Evolutionary conservation across 2,113 vertebrate genomes (phyloP).

Genomic region (Tamias sibiricus): DNA sequence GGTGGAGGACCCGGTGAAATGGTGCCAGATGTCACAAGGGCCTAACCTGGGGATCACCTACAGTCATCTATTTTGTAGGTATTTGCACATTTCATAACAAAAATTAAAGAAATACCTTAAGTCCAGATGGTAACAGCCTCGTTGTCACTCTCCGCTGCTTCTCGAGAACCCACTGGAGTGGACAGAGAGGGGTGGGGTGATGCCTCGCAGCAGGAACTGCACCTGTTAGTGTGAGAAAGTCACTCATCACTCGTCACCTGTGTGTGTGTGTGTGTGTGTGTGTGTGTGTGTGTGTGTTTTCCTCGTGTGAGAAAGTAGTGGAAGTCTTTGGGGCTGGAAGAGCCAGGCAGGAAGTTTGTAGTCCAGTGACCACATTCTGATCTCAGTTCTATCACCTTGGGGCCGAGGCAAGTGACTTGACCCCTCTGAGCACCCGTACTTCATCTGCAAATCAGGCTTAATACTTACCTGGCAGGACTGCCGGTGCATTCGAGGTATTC

Average conservation of each 20-base stretch:
- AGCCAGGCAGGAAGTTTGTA: not conserved
- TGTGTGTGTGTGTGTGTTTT: not conserved
- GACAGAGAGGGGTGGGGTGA: not conserved
- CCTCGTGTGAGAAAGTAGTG: not conserved
- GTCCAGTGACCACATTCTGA: rapidly evolving
- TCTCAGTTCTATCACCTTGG: not conserved
- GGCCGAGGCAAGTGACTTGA: not conserved
- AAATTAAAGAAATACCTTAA: not conserved
- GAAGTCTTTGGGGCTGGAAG: not conserved
- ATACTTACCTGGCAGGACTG: not conserved
- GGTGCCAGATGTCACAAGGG: too few relatives aligned
- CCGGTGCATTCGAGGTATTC: too few relatives aligned
- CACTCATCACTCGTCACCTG: not conserved
- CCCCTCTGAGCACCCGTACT: not conserved
- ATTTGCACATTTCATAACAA: not conserved
- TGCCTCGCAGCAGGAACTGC: rapidly evolving
- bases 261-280: not conserved
- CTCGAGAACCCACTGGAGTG: not conserved
- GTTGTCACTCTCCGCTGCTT: not conserved
- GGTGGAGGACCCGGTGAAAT: rapidly evolving
- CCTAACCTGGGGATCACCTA: rapidly evolving
- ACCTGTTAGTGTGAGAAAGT: not conserved
- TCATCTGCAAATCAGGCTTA: not conserved
- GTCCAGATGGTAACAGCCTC: not conserved
- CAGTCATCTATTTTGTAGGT: not conserved